Percentiles rank a stretch among this genome's conserved stretches.
phyloP scores from a whole-genome alignment of 2,888 invertebrate species.

The Microctonus aethiopoides region DNA sequence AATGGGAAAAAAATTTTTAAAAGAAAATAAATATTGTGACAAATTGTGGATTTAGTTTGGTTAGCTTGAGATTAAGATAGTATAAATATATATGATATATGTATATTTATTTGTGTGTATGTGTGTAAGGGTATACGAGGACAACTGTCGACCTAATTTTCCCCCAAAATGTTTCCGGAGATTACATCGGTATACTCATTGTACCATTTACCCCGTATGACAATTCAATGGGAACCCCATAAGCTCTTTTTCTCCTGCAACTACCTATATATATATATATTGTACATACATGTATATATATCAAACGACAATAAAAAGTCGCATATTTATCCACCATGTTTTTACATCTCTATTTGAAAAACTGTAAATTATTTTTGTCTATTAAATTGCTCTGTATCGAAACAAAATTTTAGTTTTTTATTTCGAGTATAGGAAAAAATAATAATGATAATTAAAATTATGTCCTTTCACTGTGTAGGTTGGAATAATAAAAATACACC shows the following conservation, averaged over 20 bases:
- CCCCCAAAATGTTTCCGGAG: constrained; percentile 66
- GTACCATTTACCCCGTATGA: constrained; percentile 43
- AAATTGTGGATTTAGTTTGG: constrained; percentile 50
- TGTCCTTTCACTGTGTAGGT: too few species aligned
- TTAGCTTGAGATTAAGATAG: constrained; percentile 30
- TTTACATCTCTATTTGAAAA: not conserved
- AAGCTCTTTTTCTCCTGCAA: constrained; percentile 38
- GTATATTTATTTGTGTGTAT: constrained; percentile 22
- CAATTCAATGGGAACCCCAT: constrained; percentile 38
- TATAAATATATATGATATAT: constrained; percentile 15
- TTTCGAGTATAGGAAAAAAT: too few species aligned
- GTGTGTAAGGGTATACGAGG: constrained; percentile 6
- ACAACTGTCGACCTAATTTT: constrained; percentile 66
- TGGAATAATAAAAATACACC: too few species aligned
- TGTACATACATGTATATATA: too few species aligned
- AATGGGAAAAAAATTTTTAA: constrained; percentile 33
- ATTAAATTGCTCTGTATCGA: too few species aligned
- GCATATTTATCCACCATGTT: not conserved
- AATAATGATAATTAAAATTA: too few species aligned
- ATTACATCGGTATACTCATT: constrained; percentile 65
- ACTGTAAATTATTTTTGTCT: not conserved
- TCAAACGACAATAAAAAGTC: not conserved
- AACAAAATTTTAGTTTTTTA: too few species aligned
- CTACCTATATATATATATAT: not conserved
- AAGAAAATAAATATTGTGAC: constrained; percentile 64